Evolutionary conservation across 2,113 vertebrate species (phyloP).

Genomic region (Chrysochloris asiatica): DNA sequence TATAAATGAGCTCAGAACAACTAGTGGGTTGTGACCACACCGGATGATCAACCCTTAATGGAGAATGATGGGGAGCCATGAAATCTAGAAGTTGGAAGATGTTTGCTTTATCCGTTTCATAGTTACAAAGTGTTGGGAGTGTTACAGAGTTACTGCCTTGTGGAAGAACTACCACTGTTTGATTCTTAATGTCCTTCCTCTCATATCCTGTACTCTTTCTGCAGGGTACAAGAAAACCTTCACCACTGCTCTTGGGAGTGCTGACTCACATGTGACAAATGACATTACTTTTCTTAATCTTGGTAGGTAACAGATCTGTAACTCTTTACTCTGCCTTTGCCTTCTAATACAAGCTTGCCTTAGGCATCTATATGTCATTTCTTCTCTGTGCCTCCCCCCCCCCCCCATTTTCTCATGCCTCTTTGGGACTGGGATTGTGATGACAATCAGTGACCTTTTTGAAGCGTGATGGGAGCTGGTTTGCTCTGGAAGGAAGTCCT

Average conservation of each 20-base stretch:
- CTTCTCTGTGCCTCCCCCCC: neutral
- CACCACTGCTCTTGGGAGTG: conserved; percentile 84
- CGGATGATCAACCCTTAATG: neutral
- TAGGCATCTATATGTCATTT: neutral
- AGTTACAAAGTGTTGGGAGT: neutral
- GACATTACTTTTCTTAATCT: conserved; percentile 91
- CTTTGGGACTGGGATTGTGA: neutral
- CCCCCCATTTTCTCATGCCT: conserved; percentile 3
- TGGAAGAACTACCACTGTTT: neutral
- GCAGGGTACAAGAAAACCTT: conserved; percentile 94
- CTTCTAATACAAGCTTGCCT: neutral
- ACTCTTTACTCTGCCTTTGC: conserved; percentile 36
- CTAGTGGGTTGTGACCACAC: neutral
- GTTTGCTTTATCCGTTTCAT: neutral
- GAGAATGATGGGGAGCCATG: neutral
- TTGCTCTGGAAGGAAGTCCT: neutral
- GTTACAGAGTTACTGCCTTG: neutral
- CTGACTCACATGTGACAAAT: conserved; percentile 65
- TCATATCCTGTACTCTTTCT: conserved; percentile 21
- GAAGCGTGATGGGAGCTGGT: neutral
- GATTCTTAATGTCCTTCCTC: neutral
- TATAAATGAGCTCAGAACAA: neutral
- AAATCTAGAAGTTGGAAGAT: neutral
- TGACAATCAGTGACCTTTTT: neutral
- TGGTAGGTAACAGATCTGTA: conserved; percentile 83